These are phyloP conservation scores for Trichosurus vulpecula DNA, from an alignment of 2,797 vertebrate species.

Conservation along the genomic window DNA sequence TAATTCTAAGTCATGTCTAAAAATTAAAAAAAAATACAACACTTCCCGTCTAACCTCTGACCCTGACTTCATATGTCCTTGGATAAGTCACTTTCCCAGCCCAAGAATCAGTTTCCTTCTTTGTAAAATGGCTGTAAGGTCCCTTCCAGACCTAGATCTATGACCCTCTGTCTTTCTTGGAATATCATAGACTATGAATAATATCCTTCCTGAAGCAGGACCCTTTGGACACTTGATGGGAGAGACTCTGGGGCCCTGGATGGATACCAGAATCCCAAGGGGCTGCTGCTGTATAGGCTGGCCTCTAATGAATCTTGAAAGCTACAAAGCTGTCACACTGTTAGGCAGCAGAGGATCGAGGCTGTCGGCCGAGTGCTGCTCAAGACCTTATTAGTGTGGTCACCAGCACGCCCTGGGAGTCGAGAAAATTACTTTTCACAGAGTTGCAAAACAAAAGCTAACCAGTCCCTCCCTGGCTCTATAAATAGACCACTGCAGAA, in stretches of 20 bases:
- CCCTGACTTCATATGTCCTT: not conserved
- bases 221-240: not conserved
- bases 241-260: not conserved
- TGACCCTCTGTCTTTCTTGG: not conserved
- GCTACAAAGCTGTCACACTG: not conserved
- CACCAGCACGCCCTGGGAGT: not conserved
- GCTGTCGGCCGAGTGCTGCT: fast-evolving
- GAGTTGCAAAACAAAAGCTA: conserved; percentile 22
- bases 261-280: fast-evolving
- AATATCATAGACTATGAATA: not conserved
- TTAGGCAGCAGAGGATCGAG: not conserved
- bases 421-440: conserved; percentile 28
- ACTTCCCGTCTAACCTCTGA: not conserved
- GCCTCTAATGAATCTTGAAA: not conserved
- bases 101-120: not conserved
- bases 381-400: not conserved
- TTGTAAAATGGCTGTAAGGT: not conserved
- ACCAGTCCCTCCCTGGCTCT: not conserved
- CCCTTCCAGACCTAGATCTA: not conserved
- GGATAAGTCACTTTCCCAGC: not conserved
- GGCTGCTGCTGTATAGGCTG: not conserved
- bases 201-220: not conserved
- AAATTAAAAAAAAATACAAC: not conserved
- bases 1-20: not conserved
- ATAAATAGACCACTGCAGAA: not conserved